These are phyloP conservation scores for Aphaenogaster rudis DNA, from an alignment of 1,140 invertebrate species.

Conservation along the genomic window DNA sequence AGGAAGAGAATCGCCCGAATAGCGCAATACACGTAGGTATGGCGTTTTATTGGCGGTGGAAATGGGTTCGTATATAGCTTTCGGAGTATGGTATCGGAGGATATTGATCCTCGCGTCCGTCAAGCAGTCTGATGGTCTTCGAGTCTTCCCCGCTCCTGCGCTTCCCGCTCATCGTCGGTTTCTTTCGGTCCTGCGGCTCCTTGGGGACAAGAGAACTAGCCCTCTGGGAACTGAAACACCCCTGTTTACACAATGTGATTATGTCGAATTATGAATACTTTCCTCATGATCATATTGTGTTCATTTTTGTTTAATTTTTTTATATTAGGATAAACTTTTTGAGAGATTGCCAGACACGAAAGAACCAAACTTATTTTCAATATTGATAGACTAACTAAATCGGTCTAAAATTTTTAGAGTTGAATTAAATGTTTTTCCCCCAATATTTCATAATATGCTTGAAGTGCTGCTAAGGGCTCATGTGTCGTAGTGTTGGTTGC, in stretches of 20 bases:
- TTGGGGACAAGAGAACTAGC: constrained; percentile 45
- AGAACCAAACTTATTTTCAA: not conserved
- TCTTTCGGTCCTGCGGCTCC: constrained; percentile 46
- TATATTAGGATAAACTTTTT: not conserved
- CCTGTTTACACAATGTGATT: constrained; percentile 22
- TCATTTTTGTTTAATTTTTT: constrained; percentile 19
- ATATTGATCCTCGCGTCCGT: constrained; percentile 87
- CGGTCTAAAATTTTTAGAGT: not conserved
- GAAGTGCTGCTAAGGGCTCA: constrained; percentile 1
- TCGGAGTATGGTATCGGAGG: constrained; percentile 86
- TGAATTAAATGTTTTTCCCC: not conserved
- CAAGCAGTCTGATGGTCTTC: constrained; percentile 85
- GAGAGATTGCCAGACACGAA: not conserved
- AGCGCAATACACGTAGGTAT: constrained; percentile 85
- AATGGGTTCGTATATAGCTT: constrained; percentile 85
- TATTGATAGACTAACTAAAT: not conserved
- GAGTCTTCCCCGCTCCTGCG: constrained; percentile 71
- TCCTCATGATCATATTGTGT: not conserved
- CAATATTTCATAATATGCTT: not conserved
- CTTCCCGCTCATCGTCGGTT: constrained; percentile 68
- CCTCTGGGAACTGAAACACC: constrained; percentile 35
- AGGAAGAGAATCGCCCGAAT: constrained; percentile 84
- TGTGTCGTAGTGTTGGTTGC: constrained; percentile 45
- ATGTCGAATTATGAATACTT: constrained; percentile 32
- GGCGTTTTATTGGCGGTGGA: constrained; percentile 86